These are phyloP conservation scores for Fregetta grallaria DNA, from an alignment of 2,113 vertebrate genomes.

Conservation along the genomic window DNA sequence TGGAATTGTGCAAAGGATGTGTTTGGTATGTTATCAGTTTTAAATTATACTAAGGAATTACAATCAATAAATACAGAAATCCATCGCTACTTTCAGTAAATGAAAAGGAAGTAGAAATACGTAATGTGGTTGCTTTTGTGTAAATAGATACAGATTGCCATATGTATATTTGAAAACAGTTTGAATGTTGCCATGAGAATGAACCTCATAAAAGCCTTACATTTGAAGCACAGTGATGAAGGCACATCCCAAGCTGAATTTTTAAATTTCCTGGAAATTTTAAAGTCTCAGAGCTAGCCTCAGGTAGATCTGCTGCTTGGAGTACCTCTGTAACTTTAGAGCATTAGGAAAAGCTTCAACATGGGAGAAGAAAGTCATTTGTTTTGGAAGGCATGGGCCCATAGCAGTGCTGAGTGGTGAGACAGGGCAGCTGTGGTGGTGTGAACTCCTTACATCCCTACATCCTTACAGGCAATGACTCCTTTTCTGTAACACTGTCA, in stretches of 20 bases:
- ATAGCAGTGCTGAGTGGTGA: not conserved
- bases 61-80: not conserved
- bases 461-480: too few species aligned
- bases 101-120: not conserved
- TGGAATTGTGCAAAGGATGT: not conserved
- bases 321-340: not conserved
- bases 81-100: not conserved
- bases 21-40: not conserved
- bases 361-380: not conserved
- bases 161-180: not conserved
- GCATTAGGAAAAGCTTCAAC: not conserved
- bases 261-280: not conserved
- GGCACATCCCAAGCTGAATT: not conserved
- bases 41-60: not conserved
- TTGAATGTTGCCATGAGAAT: not conserved
- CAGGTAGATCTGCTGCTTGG: not conserved
- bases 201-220: accelerated
- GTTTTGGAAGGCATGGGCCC: not conserved
- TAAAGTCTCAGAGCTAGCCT: not conserved
- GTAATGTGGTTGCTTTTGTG: not conserved
- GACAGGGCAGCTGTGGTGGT: not conserved
- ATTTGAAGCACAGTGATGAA: not conserved
- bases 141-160: not conserved
- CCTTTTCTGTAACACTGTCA: too few species aligned
- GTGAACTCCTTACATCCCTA: not conserved